Evolutionary conservation across 2,888 invertebrate species (phyloP).

Genomic region (Operophtera brumata): DNA sequence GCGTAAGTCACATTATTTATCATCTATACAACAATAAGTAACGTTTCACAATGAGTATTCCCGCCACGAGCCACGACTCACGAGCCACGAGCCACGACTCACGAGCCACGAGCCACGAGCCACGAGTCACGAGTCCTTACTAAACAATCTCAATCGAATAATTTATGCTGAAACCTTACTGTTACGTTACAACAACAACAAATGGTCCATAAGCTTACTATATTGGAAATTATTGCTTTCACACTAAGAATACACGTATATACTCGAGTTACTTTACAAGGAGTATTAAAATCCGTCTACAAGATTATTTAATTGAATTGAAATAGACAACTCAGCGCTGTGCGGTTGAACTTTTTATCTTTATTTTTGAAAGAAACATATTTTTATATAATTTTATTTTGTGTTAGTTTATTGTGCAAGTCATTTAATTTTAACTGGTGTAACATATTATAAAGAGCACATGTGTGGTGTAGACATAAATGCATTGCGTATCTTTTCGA

Average conservation of each 20-base stretch:
- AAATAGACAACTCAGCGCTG: slow-evolving; percentile 32
- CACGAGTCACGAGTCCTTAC: slow-evolving; percentile 49
- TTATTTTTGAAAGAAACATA: too few relatives aligned
- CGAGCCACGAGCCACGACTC: too few relatives aligned
- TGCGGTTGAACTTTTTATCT: slow-evolving; percentile 14
- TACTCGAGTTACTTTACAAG: slow-evolving; percentile 17
- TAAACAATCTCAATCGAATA: slow-evolving; percentile 67
- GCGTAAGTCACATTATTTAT: slow-evolving; percentile 81
- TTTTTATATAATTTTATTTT: too few relatives aligned
- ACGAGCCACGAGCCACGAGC: too few relatives aligned
- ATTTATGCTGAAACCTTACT: slow-evolving; percentile 78
- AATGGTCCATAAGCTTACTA: slow-evolving; percentile 74
- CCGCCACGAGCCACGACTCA: too few relatives aligned
- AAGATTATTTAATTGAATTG: slow-evolving; percentile 39
- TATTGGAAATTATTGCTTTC: slow-evolving; percentile 64
- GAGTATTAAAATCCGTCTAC: slow-evolving; percentile 41
- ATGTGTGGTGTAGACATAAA: too few relatives aligned
- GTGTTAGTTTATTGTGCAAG: too few relatives aligned
- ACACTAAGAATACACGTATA: slow-evolving; percentile 41
- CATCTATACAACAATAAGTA: slow-evolving; percentile 80
- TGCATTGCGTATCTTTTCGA: too few relatives aligned
- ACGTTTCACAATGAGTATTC: slow-evolving; percentile 79
- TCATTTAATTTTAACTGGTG: too few relatives aligned
- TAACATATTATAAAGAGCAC: too few relatives aligned
- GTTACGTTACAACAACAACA: slow-evolving; percentile 61